phyloP scores from a whole-genome alignment of 2,113 vertebrate genomes.

The Guaruba guarouba region DNA sequence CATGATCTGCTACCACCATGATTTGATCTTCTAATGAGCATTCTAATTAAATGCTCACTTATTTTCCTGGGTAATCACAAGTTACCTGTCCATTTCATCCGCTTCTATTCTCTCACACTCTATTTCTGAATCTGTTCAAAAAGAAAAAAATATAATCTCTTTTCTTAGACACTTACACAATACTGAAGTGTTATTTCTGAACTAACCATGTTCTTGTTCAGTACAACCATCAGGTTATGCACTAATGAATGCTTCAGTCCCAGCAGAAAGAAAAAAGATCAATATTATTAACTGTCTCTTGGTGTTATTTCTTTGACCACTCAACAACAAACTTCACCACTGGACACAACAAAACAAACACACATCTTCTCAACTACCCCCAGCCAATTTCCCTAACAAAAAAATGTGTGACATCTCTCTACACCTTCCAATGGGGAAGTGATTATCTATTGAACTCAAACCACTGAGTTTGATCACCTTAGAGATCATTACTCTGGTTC shows the following conservation, averaged over 20 bases:
- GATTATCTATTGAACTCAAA: not conserved
- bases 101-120: not conserved
- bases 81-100: not conserved
- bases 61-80: not conserved
- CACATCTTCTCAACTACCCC: not conserved
- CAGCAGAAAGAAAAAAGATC: not conserved
- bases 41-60: not conserved
- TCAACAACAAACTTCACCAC: not conserved
- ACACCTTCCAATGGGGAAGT: not conserved
- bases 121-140: not conserved
- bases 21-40: not conserved
- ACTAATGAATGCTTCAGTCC: not conserved
- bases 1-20: not conserved
- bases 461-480: not conserved
- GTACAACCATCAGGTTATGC: not conserved
- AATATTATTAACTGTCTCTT: not conserved
- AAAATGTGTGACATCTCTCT: not conserved
- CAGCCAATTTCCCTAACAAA: not conserved
- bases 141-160: not conserved
- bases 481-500: not conserved
- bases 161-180: not conserved
- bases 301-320: not conserved
- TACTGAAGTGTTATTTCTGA: not conserved
- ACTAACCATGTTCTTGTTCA: not conserved
- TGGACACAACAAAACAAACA: not conserved